Conservation (phyloP, 2,113 vertebrate genomes). For the Erythrolamprus reginae region DNA sequence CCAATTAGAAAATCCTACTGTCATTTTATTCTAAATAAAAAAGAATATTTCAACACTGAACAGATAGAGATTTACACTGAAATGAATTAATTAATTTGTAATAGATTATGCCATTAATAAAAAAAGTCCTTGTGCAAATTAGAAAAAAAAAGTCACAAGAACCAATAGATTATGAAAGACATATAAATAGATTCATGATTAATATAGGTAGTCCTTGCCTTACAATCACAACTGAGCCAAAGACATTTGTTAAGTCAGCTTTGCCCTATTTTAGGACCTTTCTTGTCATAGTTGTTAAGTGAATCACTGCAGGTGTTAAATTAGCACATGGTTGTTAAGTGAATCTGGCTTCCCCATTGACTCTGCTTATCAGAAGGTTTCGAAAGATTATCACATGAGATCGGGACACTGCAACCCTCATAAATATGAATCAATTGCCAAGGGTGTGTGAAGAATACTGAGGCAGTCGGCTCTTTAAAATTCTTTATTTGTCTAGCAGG, state of each 20-base stretch:
- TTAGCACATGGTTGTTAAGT: no score
- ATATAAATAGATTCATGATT: neutral
- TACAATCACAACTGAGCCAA: neutral
- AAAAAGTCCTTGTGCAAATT: conserved; percentile 58
- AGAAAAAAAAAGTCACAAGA: conserved; percentile 48
- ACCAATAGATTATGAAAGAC: conserved; percentile 34
- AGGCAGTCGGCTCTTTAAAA: no score
- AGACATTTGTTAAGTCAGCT: no score
- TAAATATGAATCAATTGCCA: neutral
- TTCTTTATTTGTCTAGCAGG: no score
- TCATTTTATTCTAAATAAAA: conserved; percentile 64
- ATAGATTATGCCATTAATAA: conserved; percentile 57
- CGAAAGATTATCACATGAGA: neutral
- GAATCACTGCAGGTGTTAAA: no score
- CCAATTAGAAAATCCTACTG: conserved; percentile 67
- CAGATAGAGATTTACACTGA: conserved; percentile 66
- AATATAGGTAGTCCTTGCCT: neutral
- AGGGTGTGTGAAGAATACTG: no score
- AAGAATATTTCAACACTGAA: conserved; percentile 63
- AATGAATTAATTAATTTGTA: conserved; percentile 70
- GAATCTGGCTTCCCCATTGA: neutral
- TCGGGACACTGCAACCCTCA: neutral
- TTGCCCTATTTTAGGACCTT: no score
- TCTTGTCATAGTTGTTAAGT: neutral
- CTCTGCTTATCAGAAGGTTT: neutral